A percentile compares a stretch with the other conserved stretches of the same genome.
phyloP scores from a whole-genome alignment of 2,797 vertebrate species.

The Chelmon rostratus region DNA sequence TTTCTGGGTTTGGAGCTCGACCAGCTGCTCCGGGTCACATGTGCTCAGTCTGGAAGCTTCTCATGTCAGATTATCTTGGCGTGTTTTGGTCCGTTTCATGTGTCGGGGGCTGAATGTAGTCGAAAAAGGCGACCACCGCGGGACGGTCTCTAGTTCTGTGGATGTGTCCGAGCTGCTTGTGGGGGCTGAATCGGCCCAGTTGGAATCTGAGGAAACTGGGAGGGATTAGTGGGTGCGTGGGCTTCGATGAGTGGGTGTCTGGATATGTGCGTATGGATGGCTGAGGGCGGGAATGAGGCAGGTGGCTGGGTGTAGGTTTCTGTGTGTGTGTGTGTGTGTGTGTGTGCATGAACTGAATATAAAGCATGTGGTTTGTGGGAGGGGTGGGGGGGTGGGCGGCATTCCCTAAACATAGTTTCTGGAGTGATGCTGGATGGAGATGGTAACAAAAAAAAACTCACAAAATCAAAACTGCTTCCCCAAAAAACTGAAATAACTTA shows the following conservation, averaged over 20 bases:
- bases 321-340: conserved; percentile 17
- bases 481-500: conserved; percentile 50
- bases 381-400: conserved; percentile 61
- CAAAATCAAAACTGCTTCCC: conserved; percentile 58
- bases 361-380: conserved; percentile 50
- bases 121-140: background rate
- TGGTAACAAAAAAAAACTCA: conserved; percentile 52
- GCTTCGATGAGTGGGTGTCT: conserved; percentile 60
- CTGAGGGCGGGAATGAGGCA: conserved; percentile 59
- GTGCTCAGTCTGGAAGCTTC: conserved; percentile 16
- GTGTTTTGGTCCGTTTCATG: conserved; percentile 35
- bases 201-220: conserved; percentile 77
- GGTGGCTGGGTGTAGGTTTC: conserved; percentile 49
- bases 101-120: conserved; percentile 41
- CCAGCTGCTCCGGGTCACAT: conserved; percentile 47
- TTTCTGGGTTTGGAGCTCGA: conserved; percentile 55
- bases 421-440: conserved; percentile 76
- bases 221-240: conserved; percentile 75
- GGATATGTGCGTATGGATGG: conserved; percentile 62
- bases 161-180: conserved; percentile 23
- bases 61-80: conserved; percentile 45
- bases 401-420: conserved; percentile 72
- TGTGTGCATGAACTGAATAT: conserved; percentile 31
- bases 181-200: conserved; percentile 36
- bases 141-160: conserved; percentile 16